Base-by-base conservation (phyloP, 2,888 invertebrate genomes). In the Serripes groenlandicus region DNA sequence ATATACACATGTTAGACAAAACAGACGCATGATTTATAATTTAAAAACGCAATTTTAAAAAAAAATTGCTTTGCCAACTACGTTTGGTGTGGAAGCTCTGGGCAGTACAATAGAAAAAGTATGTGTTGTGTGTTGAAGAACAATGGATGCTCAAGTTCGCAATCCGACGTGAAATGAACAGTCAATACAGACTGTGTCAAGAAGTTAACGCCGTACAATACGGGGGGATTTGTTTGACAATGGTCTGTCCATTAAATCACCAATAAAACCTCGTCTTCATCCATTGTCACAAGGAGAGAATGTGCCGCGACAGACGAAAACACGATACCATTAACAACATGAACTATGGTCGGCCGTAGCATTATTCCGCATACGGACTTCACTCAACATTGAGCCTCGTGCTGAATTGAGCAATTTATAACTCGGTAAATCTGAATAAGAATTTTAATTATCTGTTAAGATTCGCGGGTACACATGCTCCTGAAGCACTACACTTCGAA, bases 181-280 rank as follows among this genome's bases (percentile, higher is more conserved):
- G 58, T n/a, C n/a, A n/a, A n/a, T n/a, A n/a, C n/a, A n/a, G n/a
- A n/a, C n/a, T n/a, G n/a, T n/a, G n/a, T n/a, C n/a, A n/a, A n/a
- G n/a, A n/a, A n/a, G n/a, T n/a, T n/a, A n/a, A n/a, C n/a, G n/a
- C n/a, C n/a, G n/a, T n/a, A n/a, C n/a, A n/a, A n/a, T n/a, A n/a
- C n/a, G n/a, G n/a, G 56, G 64, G 32, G 35, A 64, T n/a, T 11
- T 2, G 35, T 32, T 64, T 32, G 23, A 64, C 64, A 60, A 60
- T 28, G 28, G 28, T 23, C 7, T 60, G 60, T 60, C 60, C 60
- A 34, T 62, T 62, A 34, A 62, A 62, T 34, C 62, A 34, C 23
- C 66, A 66, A 66, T 66, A 66, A 66, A n/a, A 66, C 26, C 28
- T 32, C 42, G 35, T 66, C 42, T 37, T 28, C 5, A 66, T n/a